Percentiles rank a stretch among this genome's conserved stretches.
Evolutionary conservation across 1,140 invertebrate species (phyloP).

Genomic region (Parapsyche elsis): DNA sequence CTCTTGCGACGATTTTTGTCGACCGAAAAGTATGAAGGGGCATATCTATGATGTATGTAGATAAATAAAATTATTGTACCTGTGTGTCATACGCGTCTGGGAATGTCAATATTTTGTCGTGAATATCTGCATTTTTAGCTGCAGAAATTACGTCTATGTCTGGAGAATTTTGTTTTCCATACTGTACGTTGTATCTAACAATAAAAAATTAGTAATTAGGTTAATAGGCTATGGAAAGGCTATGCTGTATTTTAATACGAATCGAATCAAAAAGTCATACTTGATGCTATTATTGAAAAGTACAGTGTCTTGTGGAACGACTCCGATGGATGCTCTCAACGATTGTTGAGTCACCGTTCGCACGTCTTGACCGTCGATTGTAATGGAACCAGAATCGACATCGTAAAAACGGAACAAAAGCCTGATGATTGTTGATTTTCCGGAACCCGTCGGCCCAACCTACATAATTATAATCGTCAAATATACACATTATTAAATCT

Average conservation of each 20-base stretch:
- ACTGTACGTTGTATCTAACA: slow-evolving; percentile 92
- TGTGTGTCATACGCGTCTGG: slow-evolving; percentile 89
- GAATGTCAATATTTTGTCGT: slow-evolving; percentile 90
- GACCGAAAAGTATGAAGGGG: too few species aligned
- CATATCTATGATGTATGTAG: slow-evolving; percentile 3
- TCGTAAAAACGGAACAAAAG: slow-evolving; percentile 97
- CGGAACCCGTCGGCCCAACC: slow-evolving; percentile 89
- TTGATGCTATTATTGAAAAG: slow-evolving; percentile 95
- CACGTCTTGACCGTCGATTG: slow-evolving; percentile 89
- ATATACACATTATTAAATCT: not conserved
- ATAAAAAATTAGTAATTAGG: not conserved
- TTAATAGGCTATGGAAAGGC: not conserved
- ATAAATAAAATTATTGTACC: slow-evolving; percentile 63
- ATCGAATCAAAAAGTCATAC: slow-evolving; percentile 56
- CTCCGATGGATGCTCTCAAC: slow-evolving; percentile 82
- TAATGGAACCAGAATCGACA: slow-evolving; percentile 83
- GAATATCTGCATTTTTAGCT: slow-evolving; percentile 92
- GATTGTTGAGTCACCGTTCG: slow-evolving; percentile 84
- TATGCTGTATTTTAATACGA: not conserved
- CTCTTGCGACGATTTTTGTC: too few species aligned
- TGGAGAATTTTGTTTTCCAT: slow-evolving; percentile 83
- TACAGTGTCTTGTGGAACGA: slow-evolving; percentile 97
- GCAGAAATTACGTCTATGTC: slow-evolving; percentile 89
- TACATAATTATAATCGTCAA: slow-evolving; percentile 57
- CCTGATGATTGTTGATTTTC: slow-evolving; percentile 94